phyloP scores from a whole-genome alignment of 1,140 invertebrate species.

The Nasonia giraulti region DNA sequence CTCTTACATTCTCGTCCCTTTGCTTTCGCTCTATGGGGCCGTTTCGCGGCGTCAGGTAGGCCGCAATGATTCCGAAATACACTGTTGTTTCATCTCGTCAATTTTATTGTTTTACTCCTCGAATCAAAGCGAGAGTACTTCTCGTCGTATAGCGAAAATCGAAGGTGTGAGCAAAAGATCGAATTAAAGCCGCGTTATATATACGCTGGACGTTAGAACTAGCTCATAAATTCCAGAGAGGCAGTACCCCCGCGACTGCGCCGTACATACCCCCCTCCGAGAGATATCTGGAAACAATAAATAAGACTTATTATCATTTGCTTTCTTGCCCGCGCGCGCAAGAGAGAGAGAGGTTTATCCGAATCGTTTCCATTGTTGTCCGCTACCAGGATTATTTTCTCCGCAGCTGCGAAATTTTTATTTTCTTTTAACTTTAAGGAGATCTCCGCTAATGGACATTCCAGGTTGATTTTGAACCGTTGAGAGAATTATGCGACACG shows the following conservation, averaged over 20 bases:
- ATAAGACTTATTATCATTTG: conserved; percentile 49
- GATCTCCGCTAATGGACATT: conserved; percentile 1
- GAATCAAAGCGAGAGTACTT: not conserved
- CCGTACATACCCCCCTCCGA: not conserved
- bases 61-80: not conserved
- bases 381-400: not conserved
- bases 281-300: conserved; percentile 43
- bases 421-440: not conserved
- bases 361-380: conserved; percentile 23
- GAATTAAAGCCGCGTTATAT: conserved; percentile 40
- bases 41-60: not conserved
- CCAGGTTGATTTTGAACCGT: conserved; percentile 3
- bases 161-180: not conserved
- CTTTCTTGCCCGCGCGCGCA: not conserved
- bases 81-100: not conserved
- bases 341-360: not conserved
- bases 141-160: not conserved
- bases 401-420: not conserved
- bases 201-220: not conserved
- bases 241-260: not conserved
- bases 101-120: not conserved
- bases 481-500: not conserved
- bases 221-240: conserved; percentile 30
- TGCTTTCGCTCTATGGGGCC: not conserved
- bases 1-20: not conserved